Evolutionary conservation across 2,113 vertebrate genomes (phyloP), one percentile per base, ranked within the genome.

Genomic region (Isurus oxyrinchus): DNA sequence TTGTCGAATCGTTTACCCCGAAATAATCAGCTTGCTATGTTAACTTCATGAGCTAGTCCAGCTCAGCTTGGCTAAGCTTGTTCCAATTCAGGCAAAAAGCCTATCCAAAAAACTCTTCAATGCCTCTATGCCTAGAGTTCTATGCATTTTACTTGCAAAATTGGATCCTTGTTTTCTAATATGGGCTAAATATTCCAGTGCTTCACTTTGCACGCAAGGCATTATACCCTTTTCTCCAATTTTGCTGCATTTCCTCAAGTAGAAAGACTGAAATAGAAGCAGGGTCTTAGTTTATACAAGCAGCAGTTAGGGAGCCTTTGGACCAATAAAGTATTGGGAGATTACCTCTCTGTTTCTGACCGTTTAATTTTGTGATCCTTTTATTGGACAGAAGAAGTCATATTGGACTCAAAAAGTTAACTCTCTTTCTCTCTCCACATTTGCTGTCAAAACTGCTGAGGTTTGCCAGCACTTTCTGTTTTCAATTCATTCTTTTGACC

Each of bases 301-400:
- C n/a, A 61, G 35, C 19, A 61, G 57, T 21, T 93, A 16, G 31
- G 13, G 57, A 63, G 57, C 19, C 57, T 93, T 93, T 59, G 90
- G 57, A 93, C 40, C 31, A 63, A 93, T 93, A 21, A 93, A 63
- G 1, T 63, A 93, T 61, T 63, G 57, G n/a, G 5, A 44, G 11
- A n/a, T 93, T 63, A 2, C 57, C 35, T 61, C 31, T 27, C 35
- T 93, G 35, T 93, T 93, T 40, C 90, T 35, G 69, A 35, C 57
- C 27, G 61, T 91, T 91, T 59, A 91, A 91, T 59, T 91, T 90
- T 61, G 79, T 93, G 90, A 61, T 61, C n/a, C 14, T n/a, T 61
- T 57, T 59, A 93, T 61, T 93, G 16, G 59, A n/a, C 57, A n/a
- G 2, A n/a, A 61, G 27, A 61, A 61, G 10, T 61, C 61, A 61